These are phyloP conservation scores for Cnemophilus loriae DNA, from an alignment of 2,113 vertebrate species.

Conservation along the genomic window DNA sequence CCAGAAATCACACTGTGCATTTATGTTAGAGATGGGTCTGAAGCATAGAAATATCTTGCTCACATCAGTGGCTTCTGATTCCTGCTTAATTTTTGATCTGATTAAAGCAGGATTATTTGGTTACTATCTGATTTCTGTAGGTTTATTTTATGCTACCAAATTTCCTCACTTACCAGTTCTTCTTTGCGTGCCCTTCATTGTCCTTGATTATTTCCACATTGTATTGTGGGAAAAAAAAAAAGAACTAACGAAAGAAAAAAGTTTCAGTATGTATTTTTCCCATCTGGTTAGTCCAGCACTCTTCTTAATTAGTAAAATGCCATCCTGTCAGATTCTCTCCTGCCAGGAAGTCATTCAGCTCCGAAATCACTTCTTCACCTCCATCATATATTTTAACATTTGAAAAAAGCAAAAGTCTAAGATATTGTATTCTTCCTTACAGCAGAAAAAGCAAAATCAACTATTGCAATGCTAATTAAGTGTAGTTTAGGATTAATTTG, in stretches of 20 bases:
- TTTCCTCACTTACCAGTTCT: neutral
- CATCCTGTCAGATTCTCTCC: constrained; percentile 71
- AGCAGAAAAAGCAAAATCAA: constrained; percentile 51
- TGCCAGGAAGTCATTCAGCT: constrained; percentile 75
- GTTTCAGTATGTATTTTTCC: constrained; percentile 69
- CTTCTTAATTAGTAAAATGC: constrained; percentile 77
- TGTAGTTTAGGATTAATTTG: constrained; percentile 65
- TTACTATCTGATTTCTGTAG: neutral
- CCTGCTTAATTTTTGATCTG: neutral
- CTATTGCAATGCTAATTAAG: constrained; percentile 64
- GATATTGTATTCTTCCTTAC: constrained; percentile 56
- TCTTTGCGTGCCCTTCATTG: neutral
- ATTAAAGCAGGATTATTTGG: neutral
- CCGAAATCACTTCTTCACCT: constrained; percentile 76
- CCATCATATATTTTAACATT: constrained; percentile 68
- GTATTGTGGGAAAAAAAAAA: constrained; percentile 19
- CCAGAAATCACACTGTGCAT: neutral
- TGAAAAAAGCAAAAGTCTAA: constrained; percentile 65
- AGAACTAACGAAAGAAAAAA: neutral
- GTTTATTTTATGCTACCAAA: constrained; percentile 21
- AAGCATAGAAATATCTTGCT: neutral
- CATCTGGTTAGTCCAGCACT: constrained; percentile 71
- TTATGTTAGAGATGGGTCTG: neutral
- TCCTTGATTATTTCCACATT: constrained; percentile 51
- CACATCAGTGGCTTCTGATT: neutral